phyloP scores from a whole-genome alignment of 2,888 invertebrate genomes.

The Omphaloscelis lunosa region DNA sequence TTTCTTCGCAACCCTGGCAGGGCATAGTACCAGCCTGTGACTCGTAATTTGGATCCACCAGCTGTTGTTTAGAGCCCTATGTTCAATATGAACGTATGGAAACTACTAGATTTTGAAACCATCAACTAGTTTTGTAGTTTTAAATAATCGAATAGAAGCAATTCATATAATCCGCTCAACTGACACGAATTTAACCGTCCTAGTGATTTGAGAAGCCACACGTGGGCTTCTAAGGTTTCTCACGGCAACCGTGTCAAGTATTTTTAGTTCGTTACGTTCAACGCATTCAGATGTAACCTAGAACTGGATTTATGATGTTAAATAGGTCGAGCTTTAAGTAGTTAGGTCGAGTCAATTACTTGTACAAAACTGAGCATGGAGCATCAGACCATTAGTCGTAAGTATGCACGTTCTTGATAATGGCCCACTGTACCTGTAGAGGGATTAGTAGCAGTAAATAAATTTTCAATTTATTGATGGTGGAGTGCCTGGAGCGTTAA shows the following conservation, averaged over 20 bases:
- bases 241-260: conserved; percentile 50
- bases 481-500: too few species aligned
- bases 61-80: not conserved
- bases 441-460: not conserved
- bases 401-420: not conserved
- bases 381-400: not conserved
- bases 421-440: not conserved
- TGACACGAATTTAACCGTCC: conserved; percentile 38
- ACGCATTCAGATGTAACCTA: conserved; percentile 29
- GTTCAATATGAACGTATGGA: not conserved
- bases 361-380: not conserved
- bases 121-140: not conserved
- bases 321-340: conserved; percentile 36
- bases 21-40: not conserved
- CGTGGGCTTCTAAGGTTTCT: conserved; percentile 54
- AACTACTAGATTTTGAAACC: not conserved
- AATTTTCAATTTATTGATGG: not conserved
- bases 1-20: too few species aligned
- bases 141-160: conserved; percentile 27
- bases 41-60: not conserved
- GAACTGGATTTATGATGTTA: conserved; percentile 45
- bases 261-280: conserved; percentile 43
- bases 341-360: conserved; percentile 24
- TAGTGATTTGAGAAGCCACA: conserved; percentile 65
- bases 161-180: conserved; percentile 45